Percentiles rank a stretch among this genome's conserved stretches.
Evolutionary conservation across 2,797 vertebrate species (phyloP).

Genomic region (Chanos chanos): DNA sequence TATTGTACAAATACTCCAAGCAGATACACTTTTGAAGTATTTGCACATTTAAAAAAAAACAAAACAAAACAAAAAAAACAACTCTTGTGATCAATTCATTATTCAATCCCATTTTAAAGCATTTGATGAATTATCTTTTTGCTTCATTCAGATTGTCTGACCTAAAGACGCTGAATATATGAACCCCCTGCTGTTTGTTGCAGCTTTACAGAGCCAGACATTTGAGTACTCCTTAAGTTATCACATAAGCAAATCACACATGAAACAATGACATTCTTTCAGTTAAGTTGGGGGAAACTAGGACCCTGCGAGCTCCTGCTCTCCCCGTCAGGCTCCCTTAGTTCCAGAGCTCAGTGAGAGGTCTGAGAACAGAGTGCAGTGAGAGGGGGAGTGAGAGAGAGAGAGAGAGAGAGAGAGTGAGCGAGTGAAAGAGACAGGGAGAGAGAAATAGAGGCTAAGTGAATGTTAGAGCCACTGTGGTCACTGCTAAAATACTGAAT

Average conservation of each 20-base stretch:
- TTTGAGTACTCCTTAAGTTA: conserved; percentile 10
- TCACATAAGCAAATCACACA: conserved; percentile 22
- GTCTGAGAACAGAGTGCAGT: conserved; percentile 58
- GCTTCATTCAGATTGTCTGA: background rate
- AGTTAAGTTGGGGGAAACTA: conserved; percentile 53
- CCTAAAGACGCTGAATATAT: no score
- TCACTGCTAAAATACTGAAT: conserved; percentile 53
- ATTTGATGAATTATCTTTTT: background rate
- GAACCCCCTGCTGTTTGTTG: no score
- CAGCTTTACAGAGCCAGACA: conserved; percentile 8
- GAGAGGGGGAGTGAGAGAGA: conserved; percentile 41
- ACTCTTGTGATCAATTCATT: no score
- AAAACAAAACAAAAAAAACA: no score
- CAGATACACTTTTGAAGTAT: no score
- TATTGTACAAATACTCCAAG: no score
- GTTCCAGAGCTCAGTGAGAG: conserved; percentile 63
- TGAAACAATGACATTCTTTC: conserved; percentile 52
- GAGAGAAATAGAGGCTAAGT: conserved; percentile 42
- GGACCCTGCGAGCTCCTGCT: conserved; percentile 65
- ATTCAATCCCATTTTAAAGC: no score
- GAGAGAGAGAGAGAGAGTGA: conserved; percentile 10
- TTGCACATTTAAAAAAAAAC: no score
- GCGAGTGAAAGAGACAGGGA: conserved; percentile 43
- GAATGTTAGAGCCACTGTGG: conserved; percentile 58
- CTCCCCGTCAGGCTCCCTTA: conserved; percentile 58